phyloP scores from a whole-genome alignment of 2,888 invertebrate genomes.

The Pharmacophagus antenor region DNA sequence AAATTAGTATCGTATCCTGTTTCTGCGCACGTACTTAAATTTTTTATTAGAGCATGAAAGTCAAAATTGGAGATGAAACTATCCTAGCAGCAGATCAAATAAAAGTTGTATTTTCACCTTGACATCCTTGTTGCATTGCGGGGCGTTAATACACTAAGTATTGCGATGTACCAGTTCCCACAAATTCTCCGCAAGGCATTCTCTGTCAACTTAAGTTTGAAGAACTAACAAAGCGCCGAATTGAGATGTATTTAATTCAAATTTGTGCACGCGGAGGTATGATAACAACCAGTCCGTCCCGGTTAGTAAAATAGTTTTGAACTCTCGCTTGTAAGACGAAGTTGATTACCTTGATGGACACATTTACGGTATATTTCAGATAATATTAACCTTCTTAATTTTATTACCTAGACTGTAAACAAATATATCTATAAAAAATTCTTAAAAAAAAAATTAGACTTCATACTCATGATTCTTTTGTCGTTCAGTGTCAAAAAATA shows the following conservation, averaged over 20 bases:
- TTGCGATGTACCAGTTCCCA: conserved; percentile 58
- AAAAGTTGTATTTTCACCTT: conserved; percentile 46
- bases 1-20: conserved; percentile 42
- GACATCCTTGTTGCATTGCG: conserved; percentile 56
- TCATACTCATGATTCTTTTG: no score
- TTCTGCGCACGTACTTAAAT: conserved; percentile 27
- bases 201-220: conserved; percentile 1
- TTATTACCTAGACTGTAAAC: no score
- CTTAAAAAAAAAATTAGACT: no score
- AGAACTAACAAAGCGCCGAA: neutral
- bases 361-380: conserved; percentile 13
- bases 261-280: conserved; percentile 27
- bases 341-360: conserved; percentile 33
- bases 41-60: conserved; percentile 25
- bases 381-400: neutral
- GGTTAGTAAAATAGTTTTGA: conserved; percentile 36
- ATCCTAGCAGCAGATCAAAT: conserved; percentile 28
- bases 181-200: conserved; percentile 36
- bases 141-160: conserved; percentile 58
- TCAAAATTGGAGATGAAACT: conserved; percentile 20
- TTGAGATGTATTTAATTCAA: conserved; percentile 33
- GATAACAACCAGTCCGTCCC: conserved; percentile 32
- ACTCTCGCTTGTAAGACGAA: conserved; percentile 41
- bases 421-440: neutral
- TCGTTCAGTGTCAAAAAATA: neutral